phyloP scores from a whole-genome alignment of 2,113 vertebrate genomes.

The Dipodomys stephensi region DNA sequence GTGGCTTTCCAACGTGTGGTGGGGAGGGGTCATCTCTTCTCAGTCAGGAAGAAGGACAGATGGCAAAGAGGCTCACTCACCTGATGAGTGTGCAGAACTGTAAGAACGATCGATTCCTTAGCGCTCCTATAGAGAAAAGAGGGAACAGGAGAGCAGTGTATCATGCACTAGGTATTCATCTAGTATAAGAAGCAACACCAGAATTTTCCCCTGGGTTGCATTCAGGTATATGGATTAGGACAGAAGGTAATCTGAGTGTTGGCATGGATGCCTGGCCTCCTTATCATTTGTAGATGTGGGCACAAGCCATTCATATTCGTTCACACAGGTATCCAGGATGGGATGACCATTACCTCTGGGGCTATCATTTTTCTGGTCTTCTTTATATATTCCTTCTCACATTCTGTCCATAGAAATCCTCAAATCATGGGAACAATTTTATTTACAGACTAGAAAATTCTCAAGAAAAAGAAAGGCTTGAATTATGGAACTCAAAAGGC shows the following conservation, averaged over 20 bases:
- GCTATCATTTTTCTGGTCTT: conserved; percentile 65
- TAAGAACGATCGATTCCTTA: conserved; percentile 96
- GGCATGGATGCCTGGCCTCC: not conserved
- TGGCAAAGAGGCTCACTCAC: conserved; percentile 85
- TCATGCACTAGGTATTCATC: conserved; percentile 70
- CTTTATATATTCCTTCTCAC: conserved; percentile 29
- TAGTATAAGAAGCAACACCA: conserved; percentile 65
- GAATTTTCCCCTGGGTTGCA: conserved; percentile 68
- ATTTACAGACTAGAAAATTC: conserved; percentile 62
- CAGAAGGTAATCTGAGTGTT: conserved; percentile 46
- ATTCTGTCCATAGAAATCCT: conserved; percentile 55
- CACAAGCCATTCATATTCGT: not conserved
- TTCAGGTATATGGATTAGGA: conserved; percentile 64
- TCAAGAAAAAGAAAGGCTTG: conserved; percentile 65
- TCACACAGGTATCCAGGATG: not conserved
- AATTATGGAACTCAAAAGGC: conserved; percentile 67
- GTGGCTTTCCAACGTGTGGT: conserved; percentile 1
- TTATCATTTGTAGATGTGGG: conserved; percentile 20
- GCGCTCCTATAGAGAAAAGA: conserved; percentile 91
- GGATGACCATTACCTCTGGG: conserved; percentile 43
- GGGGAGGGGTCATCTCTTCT: not conserved
- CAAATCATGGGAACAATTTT: conserved; percentile 55
- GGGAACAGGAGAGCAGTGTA: conserved; percentile 73
- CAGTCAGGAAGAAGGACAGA: conserved; percentile 33
- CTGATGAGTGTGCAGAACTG: conserved; percentile 97